Evolutionary conservation across 53 echinoderm and acorn worm species (phyloP), one percentile per base, ranked within the genome.

Genomic region (Holothuria scabra): DNA sequence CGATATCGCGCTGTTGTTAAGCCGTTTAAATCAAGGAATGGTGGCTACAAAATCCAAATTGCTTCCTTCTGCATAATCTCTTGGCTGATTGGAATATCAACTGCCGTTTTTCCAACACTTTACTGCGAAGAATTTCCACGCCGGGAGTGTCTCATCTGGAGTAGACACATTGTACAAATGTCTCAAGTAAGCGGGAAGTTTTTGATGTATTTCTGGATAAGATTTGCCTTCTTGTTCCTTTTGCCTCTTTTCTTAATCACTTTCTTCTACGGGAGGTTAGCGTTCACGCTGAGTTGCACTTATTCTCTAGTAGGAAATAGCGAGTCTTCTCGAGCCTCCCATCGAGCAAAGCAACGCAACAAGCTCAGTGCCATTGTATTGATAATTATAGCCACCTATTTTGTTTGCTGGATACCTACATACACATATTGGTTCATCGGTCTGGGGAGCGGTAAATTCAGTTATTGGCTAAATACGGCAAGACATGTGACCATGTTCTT

Each of bases 331-430:
- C 44, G 22, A 37, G 69, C 38, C 20, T 38, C 19, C 9, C 35
- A 44, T 20, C 37, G 8, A 35, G 5, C 30, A 44, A 33, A 44
- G 25, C 44, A 37, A 30, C 69, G 69, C 3, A 69, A 35, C 11
- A 69, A 37, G 22, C 69, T 69, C 16, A 44, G 69, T 5, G 69
- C 22, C n/a, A 69, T 69, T 22, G 37, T 69, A 10, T 22, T 69
- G 13, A 24, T 44, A 19, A 69, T 69, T 20, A 21, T 23, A 3
- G 20, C 13, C 12, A 21, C 9, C 18, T 69, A 38, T 28, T 69
- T 69, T 23, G 19, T 69, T 2, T 69, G 37, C 11, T 69, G 69
- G 69, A 38, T 69, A 38, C 69, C 69, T 20, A 38, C 44, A 69
- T 69, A 69, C 32, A 5, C 28, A 21, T 18, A 31, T 65, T 65